phyloP scores from a whole-genome alignment of 2,797 vertebrate genomes.

The Rhynchonycteris naso region DNA sequence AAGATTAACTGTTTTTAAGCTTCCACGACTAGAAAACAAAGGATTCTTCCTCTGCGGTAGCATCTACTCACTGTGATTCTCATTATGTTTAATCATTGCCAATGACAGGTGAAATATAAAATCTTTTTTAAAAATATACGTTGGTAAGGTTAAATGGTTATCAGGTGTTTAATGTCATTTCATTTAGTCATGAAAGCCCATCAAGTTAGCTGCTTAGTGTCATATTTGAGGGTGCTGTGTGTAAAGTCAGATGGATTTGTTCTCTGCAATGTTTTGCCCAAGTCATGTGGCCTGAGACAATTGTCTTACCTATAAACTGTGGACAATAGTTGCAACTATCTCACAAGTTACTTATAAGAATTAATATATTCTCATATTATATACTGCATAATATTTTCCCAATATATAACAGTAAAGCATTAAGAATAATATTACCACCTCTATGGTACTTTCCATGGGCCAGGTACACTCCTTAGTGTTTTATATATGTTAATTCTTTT shows the following conservation, averaged over 20 bases:
- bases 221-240: not conserved
- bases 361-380: not conserved
- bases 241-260: not conserved
- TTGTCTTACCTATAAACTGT: not conserved
- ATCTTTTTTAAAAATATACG: not conserved
- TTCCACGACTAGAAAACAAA: not conserved
- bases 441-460: not conserved
- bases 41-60: not conserved
- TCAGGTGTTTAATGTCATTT: constrained; percentile 8
- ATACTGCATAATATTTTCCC: not conserved
- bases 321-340: not conserved
- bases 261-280: not conserved
- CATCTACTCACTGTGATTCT: not conserved
- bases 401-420: not conserved
- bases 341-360: not conserved
- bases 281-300: not conserved
- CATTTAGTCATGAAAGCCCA: not conserved
- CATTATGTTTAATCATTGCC: not conserved
- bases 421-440: not conserved
- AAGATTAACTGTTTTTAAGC: not conserved
- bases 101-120: not conserved
- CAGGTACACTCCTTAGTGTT: not conserved
- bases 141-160: not conserved
- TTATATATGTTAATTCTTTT: not conserved
- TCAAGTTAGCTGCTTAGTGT: not conserved